Conservation (phyloP, 2,113 vertebrate species). For the Prionailurus bengalensis region DNA sequence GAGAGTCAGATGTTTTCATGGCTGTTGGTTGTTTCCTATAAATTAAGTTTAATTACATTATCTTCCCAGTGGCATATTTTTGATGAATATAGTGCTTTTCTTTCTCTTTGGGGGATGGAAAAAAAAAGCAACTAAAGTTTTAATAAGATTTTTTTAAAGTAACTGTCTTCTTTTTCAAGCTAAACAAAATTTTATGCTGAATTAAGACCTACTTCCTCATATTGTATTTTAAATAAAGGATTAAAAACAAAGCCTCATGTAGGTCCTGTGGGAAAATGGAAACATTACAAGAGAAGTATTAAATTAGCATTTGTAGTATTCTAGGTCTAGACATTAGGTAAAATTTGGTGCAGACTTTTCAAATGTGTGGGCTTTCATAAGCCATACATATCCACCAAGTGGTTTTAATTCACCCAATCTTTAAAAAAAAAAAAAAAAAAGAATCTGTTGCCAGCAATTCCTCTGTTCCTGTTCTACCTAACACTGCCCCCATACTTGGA, state of each 20-base stretch:
- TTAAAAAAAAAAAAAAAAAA: not conserved
- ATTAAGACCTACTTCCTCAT: slow-evolving; percentile 30
- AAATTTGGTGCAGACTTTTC: not conserved
- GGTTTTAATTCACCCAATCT: not conserved
- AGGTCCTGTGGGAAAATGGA: not conserved
- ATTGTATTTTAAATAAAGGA: not conserved
- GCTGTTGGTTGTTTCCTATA: not conserved
- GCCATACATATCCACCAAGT: not conserved
- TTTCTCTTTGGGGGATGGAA: slow-evolving; percentile 18
- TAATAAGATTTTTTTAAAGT: not conserved
- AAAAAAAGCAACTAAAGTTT: not conserved
- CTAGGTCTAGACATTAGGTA: not conserved
- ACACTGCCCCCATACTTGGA: not conserved
- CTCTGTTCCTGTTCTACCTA: not conserved
- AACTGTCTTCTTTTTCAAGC: slow-evolving; percentile 1
- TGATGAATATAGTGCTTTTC: not conserved
- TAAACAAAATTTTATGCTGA: not conserved
- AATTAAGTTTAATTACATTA: not conserved
- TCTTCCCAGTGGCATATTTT: not conserved
- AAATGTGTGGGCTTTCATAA: not conserved
- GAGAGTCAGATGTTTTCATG: slow-evolving; percentile 31
- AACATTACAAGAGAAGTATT: not conserved
- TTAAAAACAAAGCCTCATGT: not conserved
- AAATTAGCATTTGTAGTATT: not conserved
- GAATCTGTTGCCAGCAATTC: not conserved